Evolutionary conservation across 2,888 invertebrate genomes (phyloP), one percentile per base, ranked within the genome.

Genomic region (Eumacrocentrus americanus): DNA sequence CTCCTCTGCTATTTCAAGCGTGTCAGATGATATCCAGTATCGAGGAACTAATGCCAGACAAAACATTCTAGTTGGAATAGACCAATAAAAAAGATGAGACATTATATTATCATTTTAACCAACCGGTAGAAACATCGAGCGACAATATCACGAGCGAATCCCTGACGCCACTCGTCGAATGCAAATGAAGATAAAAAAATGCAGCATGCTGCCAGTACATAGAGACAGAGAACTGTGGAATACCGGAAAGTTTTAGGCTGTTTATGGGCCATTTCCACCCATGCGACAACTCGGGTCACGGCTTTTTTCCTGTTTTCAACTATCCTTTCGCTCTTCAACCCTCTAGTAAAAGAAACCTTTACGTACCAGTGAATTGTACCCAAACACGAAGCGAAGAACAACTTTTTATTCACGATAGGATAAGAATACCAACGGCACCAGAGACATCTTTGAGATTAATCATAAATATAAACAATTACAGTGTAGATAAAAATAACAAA

Each of bases 271-370:
- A 53, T 53, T 42, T 42, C 42, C 38, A 29, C 34, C 16, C 20
- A 9, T 20, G 9, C 7, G 16, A 18, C 42, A 42, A 42, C 42
- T 14, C 18, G 16, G 44, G 18, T 42, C 42, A 18, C 64, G 60
- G 47, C 46, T 63, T 67, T 61, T 58, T 60, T 61, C 62, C 62
- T 60, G 18, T 42, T 42, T 18, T 42, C 20, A 42, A 42, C 34
- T 42, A n/a, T 34, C 40, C n/a, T 42, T 44, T 29, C 20, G 14
- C 40, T 38, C 9, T 14, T 14, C 40, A 14, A 60, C 44, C 34
- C n/a, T 7, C n/a, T 42, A 12, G 11, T 35, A 29, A 44, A 44
- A 22, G 34, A 20, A 20, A 7, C 16, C 20, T 44, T n/a, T 18
- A 34, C 34, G 18, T 18, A 34, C 2, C 7, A 7, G 16, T 18